A percentile compares a stretch with the other conserved stretches of the same genome.
Conservation (phyloP, 2,113 vertebrate species). For the Brachyhypopomus gauderio region DNA sequence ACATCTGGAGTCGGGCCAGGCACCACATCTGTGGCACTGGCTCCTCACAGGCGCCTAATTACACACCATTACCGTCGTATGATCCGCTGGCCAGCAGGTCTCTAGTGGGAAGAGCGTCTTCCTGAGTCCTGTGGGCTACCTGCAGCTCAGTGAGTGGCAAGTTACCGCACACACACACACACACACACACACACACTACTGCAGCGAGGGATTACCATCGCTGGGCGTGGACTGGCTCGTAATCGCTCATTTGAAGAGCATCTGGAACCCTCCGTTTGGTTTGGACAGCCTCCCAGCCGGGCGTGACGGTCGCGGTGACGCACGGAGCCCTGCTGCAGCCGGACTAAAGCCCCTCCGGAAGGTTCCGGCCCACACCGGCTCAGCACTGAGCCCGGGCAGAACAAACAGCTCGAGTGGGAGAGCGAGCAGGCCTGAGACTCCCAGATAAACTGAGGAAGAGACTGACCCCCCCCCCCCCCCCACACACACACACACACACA, state of each 20-base stretch:
- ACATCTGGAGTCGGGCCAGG: constrained; percentile 3
- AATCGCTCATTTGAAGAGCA: constrained; percentile 7
- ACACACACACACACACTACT: not conserved
- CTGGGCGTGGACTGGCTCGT: not conserved
- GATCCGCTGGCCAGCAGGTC: not conserved
- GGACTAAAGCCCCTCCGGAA: not conserved
- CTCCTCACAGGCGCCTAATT: constrained; percentile 37
- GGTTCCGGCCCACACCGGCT: not conserved
- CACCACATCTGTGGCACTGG: constrained; percentile 40
- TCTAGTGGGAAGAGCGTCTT: constrained; percentile 1
- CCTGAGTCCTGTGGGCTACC: not conserved
- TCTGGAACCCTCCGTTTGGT: constrained; percentile 9
- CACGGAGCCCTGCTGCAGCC: not conserved
- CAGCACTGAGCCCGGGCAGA: not conserved
- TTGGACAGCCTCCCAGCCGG: constrained; percentile 2
- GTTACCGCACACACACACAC: not conserved
- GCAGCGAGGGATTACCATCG: not conserved
- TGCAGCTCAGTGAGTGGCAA: not conserved
- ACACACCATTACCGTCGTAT: constrained; percentile 19
- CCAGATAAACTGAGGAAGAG: constrained; percentile 7
- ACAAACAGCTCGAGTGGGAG: not conserved
- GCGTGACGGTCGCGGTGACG: not conserved
- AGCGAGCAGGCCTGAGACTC: not conserved
- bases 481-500: not conserved
- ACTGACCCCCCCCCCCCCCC: constrained; percentile 12